Base-by-base conservation (phyloP, 2,113 vertebrate genomes). In the Cololabis saira region DNA sequence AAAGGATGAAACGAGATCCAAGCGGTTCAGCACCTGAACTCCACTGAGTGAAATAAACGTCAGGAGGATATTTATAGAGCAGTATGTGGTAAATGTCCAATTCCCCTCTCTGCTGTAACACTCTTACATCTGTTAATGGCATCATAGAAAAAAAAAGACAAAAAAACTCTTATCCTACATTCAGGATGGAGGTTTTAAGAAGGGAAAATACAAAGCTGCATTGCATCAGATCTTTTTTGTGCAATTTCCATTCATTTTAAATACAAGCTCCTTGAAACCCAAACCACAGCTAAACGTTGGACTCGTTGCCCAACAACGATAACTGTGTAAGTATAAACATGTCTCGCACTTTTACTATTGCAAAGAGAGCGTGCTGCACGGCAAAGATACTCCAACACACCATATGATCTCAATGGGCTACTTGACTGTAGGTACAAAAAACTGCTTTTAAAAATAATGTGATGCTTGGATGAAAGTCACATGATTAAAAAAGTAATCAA, bases 11-110 rank as follows among this genome's bases (percentile, higher is more conserved):
- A 64, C 86, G 87, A 85, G 62, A 90, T 94, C 93, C 94, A 94
- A 96, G 92, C 89, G 89, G 92, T 96, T 97, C 96, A 97, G 94
- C 96, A 96, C 95, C 95, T 95, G 94, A 96, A 95, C 81, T 93
- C 95, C 93, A 92, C 93, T 68, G 95, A 95, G 95, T 89, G 93
- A 93, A 94, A 95, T 97, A 97, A 98, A 98, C 88, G 95, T 96
- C 96, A 95, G 61, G 74, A 82, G 89, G 93, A 95, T 97, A 97
- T 98, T 98, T 98, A 98, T 95, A 93, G 94, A 60, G 86, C 90
- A 87, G 94, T 95, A 95, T 94, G 94, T 94, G 93, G 94, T 96
- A 92, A 95, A 93, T 94, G 95, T 96, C 93, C 95, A 96, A 95
- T 92, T 95, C 95, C 94, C 96, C 77, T 69, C 86, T 89, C 93